A percentile compares a stretch with the other conserved stretches of the same genome.
These are phyloP conservation scores for Tarsius wallacei DNA, from an alignment of 2,797 vertebrate genomes.

Conservation along the genomic window DNA sequence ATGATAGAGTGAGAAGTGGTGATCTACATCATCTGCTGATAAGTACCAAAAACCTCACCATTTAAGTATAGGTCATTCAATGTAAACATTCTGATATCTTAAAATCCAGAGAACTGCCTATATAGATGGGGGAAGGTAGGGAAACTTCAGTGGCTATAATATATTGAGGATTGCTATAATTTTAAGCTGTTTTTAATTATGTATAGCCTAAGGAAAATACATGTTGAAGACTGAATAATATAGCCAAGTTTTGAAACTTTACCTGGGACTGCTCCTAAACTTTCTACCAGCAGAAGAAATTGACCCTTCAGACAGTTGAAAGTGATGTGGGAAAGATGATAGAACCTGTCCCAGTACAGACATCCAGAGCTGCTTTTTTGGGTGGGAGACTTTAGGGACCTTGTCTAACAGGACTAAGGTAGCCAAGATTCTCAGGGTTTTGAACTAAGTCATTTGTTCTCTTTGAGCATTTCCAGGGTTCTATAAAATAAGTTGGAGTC, in stretches of 20 bases:
- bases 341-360: neutral
- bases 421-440: neutral
- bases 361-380: neutral
- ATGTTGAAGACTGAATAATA: neutral
- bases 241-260: slow-evolving; percentile 30
- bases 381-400: neutral
- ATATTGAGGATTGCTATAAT: neutral
- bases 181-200: slow-evolving; percentile 51
- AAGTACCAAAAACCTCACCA: slow-evolving; percentile 4
- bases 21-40: neutral
- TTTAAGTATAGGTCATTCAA: neutral
- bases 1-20: neutral
- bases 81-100: slow-evolving; percentile 10
- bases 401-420: neutral
- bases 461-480: slow-evolving; percentile 16
- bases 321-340: neutral
- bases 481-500: neutral
- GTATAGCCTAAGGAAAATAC: neutral
- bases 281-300: neutral
- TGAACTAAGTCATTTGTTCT: neutral
- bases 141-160: neutral
- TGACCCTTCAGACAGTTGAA: slow-evolving; percentile 51
- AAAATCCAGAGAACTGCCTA: slow-evolving; percentile 8
- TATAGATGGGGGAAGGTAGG: neutral
- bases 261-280: neutral